phyloP scores from a whole-genome alignment of 1,140 invertebrate genomes.

The Lepidotrigona ventralis region DNA sequence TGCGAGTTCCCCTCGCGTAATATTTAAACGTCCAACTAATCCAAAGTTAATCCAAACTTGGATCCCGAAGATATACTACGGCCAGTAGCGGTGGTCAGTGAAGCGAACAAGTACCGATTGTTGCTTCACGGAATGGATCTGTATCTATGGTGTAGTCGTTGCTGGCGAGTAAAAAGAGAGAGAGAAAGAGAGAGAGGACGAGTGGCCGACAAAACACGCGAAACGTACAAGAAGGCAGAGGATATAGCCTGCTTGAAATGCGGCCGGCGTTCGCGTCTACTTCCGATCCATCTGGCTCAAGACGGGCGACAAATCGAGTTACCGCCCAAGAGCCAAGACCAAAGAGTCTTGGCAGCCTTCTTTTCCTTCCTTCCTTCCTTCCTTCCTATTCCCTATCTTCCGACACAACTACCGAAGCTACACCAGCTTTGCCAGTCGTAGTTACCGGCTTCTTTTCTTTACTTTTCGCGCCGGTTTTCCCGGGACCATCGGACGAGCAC shows the following conservation, averaged over 20 bases:
- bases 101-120: constrained; percentile 42
- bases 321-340: constrained; percentile 71
- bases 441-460: constrained; percentile 56
- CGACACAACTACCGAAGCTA: neutral
- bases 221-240: constrained; percentile 15
- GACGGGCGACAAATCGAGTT: constrained; percentile 75
- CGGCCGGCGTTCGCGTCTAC: constrained; percentile 71
- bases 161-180: neutral
- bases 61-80: neutral
- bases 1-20: neutral
- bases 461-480: constrained; percentile 49
- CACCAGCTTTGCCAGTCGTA: constrained; percentile 7
- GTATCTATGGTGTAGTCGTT: neutral
- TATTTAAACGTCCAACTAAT: constrained; percentile 20
- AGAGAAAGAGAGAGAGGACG: neutral
- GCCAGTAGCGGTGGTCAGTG: neutral
- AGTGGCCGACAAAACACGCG: constrained; percentile 52
- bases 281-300: constrained; percentile 75
- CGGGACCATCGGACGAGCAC: neutral
- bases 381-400: constrained; percentile 1
- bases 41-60: constrained; percentile 25
- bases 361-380: constrained; percentile 63
- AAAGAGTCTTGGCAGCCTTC: constrained; percentile 67
- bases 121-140: constrained; percentile 48
- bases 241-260: constrained; percentile 69